Evolutionary conservation across 2,113 vertebrate genomes (phyloP), one percentile per base, ranked within the genome.

Genomic region (Ammospiza caudacuta): DNA sequence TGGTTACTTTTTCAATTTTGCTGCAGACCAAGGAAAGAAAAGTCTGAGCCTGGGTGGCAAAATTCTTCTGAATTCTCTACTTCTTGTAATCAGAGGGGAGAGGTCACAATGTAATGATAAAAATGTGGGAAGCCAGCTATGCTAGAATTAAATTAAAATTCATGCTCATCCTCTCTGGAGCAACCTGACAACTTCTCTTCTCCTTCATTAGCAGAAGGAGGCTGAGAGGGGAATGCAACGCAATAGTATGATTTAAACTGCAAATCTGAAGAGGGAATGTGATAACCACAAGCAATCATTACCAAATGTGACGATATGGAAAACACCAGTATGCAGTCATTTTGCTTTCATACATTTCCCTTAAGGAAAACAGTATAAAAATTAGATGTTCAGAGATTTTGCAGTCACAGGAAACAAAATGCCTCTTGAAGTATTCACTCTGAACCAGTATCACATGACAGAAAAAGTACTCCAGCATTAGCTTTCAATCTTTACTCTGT

Each of bases 161-260:
- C 93, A 79, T 80, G 33, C 51, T 94, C 89, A 82, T 35, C 25
- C 35, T 87, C 74, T 91, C 58, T 82, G 51, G 33, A 87, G 47
- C 54, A 87, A 64, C 31, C 52, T 66, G 62, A 72, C 0, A 1
- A 46, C 62, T 76, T 87, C 54, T 73, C 62, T 76, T 87, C 54
- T 73, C 78, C 82, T 76, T 95, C 89, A 91, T 95, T 94, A 97
- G 62, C n/a, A 82, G 66, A 19, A 89, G 52, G 11, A 79, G 69
- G 24, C 25, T 76, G 67, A 91, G 51, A 89, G 64, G 33, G 11
- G 24, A 69, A 94, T 69, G 2, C 37, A 79, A 87, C 66, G 66
- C 55, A 90, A 76, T 0, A 7, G 31, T 31, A 37, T 76, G 86
- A 91, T 73, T 94, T 69, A 43, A 91, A 73, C 4, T 46, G 78